Conservation (phyloP, 2,888 invertebrate species). For the Ectobius pallidus region DNA sequence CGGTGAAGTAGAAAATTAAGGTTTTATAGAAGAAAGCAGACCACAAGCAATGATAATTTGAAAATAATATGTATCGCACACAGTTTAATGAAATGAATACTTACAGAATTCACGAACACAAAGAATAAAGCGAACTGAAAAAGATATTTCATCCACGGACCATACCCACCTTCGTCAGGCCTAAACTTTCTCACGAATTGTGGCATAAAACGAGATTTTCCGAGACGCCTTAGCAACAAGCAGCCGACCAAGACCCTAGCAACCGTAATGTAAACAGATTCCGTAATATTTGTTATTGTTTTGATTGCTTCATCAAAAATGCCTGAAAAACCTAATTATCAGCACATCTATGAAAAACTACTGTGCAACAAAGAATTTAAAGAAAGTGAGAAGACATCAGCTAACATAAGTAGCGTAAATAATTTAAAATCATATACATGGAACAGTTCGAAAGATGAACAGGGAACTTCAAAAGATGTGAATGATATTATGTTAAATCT, state of each 20-base stretch:
- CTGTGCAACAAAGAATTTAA: neutral
- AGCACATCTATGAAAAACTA: neutral
- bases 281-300: neutral
- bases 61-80: neutral
- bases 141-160: slow-evolving; percentile 26
- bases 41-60: neutral
- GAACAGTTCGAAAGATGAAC: neutral
- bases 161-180: slow-evolving; percentile 33
- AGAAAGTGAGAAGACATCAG: neutral
- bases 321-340: neutral
- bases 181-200: slow-evolving; percentile 25
- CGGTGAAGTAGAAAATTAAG: neutral
- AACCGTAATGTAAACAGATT: slow-evolving; percentile 28
- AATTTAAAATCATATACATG: neutral
- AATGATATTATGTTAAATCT: neutral
- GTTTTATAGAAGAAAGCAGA: neutral
- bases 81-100: neutral
- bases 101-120: neutral
- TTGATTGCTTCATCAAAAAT: neutral
- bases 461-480: neutral
- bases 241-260: slow-evolving; percentile 24
- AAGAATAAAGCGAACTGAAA: neutral
- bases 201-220: slow-evolving; percentile 25
- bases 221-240: slow-evolving; percentile 23
- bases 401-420: neutral